Base-by-base conservation (phyloP, 2,797 vertebrate species). In the Sebastolobus alascanus region DNA sequence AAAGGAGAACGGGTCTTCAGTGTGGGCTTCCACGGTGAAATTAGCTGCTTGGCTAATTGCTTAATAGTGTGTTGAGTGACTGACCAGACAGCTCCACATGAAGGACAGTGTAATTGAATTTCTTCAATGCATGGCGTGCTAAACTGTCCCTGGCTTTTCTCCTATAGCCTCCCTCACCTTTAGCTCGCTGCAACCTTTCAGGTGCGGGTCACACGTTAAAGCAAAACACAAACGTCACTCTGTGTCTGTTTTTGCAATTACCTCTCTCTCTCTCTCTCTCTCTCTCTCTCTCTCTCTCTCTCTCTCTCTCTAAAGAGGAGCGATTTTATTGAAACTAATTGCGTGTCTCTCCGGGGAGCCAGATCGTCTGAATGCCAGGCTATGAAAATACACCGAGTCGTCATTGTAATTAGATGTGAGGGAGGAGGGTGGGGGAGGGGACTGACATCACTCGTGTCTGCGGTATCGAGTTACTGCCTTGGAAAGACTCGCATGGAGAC, bases 271-370 rank as follows among this genome's bases (percentile, higher is more conserved):
- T 0, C 8, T 4, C 46, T 3, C 46, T 2, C 18, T 13, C 82
- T 18, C 43, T 20, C 6, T 20, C 46, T 20, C 43, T 16, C 16
- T 50, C 43, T 43, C 80, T 20, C 8, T 52, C 8, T 52, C 20
- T 52, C 4, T 20, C 50, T 52, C 50, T 46, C 40, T 87, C 79
- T 43, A 63, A 90, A 86, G 69, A 85, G 79, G 82, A 68, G 88
- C 82, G 79, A 79, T 92, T 94, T 93, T 94, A 95, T 94, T 93
- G 91, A 94, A 94, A 92, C 93, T 95, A 96, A 96, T 95, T 95
- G 93, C 77, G 11, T 14, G 83, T 83, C 89, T 92, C 94, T 90
- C 89, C 31, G 9, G 93, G 92, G 94, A 93, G 90, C 89, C 89
- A 74, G 91, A 91, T 91, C 86, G 87, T 92, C 94, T 94, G 92